A percentile compares a stretch with the other conserved stretches of the same genome.
Conservation (phyloP, 2,113 vertebrate genomes). For the Bos indicus region DNA sequence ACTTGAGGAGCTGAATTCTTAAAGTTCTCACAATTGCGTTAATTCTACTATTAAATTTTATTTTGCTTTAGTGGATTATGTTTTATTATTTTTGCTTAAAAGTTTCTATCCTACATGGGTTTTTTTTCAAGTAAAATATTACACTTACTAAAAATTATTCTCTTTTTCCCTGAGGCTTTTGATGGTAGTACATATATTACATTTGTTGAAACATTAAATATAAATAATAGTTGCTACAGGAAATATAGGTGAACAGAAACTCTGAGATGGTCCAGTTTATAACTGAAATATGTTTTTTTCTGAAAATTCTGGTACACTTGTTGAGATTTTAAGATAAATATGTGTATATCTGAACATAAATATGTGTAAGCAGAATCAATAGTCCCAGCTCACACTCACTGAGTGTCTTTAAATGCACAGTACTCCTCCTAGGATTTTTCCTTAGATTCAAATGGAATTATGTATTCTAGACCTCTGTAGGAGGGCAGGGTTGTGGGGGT, state of each 20-base stretch:
- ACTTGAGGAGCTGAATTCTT: not conserved
- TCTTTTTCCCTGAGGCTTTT: not conserved
- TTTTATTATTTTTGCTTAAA: not conserved
- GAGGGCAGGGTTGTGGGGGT: not conserved
- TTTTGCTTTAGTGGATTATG: not conserved
- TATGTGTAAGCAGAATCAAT: not conserved
- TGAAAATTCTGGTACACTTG: not conserved
- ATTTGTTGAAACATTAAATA: not conserved
- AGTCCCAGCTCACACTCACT: not conserved
- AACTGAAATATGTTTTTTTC: not conserved
- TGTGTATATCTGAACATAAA: not conserved
- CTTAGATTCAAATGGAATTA: not conserved
- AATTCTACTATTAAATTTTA: not conserved
- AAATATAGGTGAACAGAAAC: not conserved
- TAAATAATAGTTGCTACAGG: not conserved
- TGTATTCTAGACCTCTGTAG: not conserved
- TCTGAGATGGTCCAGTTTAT: not conserved
- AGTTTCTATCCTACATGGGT: not conserved
- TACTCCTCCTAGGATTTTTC: not conserved
- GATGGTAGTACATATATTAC: not conserved
- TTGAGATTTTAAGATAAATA: not conserved
- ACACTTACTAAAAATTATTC: not conserved
- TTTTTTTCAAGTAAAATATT: not conserved
- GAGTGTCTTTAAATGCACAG: not conserved
- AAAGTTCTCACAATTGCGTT: not conserved